Base-by-base conservation (phyloP, 2,888 invertebrate species). In the Adelognathus sp. region DNA sequence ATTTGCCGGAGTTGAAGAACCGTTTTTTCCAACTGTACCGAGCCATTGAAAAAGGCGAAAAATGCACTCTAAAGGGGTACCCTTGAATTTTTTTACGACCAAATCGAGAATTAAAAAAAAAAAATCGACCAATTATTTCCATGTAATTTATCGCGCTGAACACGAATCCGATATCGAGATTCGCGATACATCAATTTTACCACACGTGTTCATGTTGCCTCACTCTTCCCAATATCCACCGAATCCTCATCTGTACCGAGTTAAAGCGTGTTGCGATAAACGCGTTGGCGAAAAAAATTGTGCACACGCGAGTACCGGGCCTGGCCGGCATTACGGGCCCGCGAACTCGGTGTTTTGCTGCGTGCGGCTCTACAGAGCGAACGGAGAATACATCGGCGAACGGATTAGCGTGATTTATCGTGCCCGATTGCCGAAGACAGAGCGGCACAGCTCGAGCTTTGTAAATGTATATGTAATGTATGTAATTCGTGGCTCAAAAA, bases 341-440 rank as follows among this genome's bases (percentile, higher is more conserved):
- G 31, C 60, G 11, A 39, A 52, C 56, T 27, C 50, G 27, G n/a
- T n/a, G n/a, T n/a, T n/a, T n/a, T 27, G 31, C 46, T 44, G 21
- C 27, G 58, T 46, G 56, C 29, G 54, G 63, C 36, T 54, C 24
- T 14, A 14, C 41, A 46, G 46, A 69, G 54, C 44, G 18, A 27
- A 29, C 41, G 18, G 41, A 54, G 39, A 41, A 58, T 75, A 66
- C 29, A 46, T 75, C 36, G 58, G 46, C 39, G 67, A 66, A 27
- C 58, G 78, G 72, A 81, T 81, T 76, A 81, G 46, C 58, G 39
- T 73, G 76, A 81, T 81, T 81, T 79, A 81, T 76, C 64, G 69
- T 46, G 56, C 44, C 54, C 41, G 67, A 78, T 78, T 60, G 69
- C 16, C 69, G 64, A 81, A 69, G 78, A 76, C 72, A 73, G 41